Base-by-base conservation (phyloP, 2,797 vertebrate species). In the Trachurus trachurus region DNA sequence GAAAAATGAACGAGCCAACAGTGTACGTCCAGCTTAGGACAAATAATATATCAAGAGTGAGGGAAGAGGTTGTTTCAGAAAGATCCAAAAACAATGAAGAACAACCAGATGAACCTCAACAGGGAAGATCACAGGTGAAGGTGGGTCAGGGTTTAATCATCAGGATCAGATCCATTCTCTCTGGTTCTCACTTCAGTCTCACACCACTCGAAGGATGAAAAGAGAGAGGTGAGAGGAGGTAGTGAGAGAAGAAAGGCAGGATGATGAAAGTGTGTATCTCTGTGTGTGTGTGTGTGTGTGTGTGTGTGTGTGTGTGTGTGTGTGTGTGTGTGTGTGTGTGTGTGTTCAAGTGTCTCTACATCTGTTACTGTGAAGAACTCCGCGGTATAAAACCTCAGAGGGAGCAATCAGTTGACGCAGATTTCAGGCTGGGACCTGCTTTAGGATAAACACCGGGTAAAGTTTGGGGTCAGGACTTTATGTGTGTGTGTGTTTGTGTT, bases 191-290 rank as follows among this genome's bases (percentile, higher is more conserved):
- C 26, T 53, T 29, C 21, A 60, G 15, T 22, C 5, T 66, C 31
- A 68, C 44, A 37, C 34, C 34, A 37, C 34, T 37, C 34, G 6
- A 37, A 37, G 34, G 34, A 37, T 8, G 6, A 37, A 37, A 37
- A 37, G 34, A 37, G 34, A 37, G 34, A 37, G 34, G 34, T 37
- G 34, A 37, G 34, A 37, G 34, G 44, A 63, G 50, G 57, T 21
- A 60, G 53, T 9, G 56, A 63, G 66, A 76, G 71, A 78, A 71
- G 62, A 67, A 67, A 67, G 22, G 53, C n/a, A 40, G 71, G 34
- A 67, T 67, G 68, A 67, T 57, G 50, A 50, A 37, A 72, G 45
- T 4, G 26, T 68, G 58, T n/a, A 9, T 31, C 26, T 3, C 1
- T 26, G 26, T 26, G 26, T 66, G 44, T 40, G 11, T n/a, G 12